phyloP scores from a whole-genome alignment of 2,113 vertebrate genomes.

The Otis tarda region DNA sequence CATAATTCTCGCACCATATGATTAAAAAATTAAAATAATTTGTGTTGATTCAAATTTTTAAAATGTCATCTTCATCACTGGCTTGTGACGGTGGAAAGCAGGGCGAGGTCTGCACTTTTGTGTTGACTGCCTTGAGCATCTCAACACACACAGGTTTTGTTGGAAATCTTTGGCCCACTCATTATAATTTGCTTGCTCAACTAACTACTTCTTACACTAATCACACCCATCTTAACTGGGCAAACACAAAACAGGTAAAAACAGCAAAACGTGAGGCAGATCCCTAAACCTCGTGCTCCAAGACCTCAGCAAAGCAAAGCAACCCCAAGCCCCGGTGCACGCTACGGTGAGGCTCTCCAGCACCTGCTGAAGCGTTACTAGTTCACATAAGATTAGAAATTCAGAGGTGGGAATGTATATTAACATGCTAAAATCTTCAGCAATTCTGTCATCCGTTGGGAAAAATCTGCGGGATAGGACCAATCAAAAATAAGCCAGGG shows the following conservation, averaged over 20 bases:
- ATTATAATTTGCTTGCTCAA: neutral
- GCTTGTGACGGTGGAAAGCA: neutral
- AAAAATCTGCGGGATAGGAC: neutral
- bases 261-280: neutral
- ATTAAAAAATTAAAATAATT: neutral
- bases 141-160: neutral
- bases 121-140: neutral
- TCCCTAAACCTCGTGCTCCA: neutral
- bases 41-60: neutral
- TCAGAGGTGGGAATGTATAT: neutral
- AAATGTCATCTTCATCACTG: neutral
- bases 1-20: neutral
- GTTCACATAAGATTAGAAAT: neutral
- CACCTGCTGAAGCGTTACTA: neutral
- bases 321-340: accelerated
- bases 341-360: neutral
- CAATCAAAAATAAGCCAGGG: slow-evolving; percentile 28
- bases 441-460: neutral
- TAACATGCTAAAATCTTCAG: slow-evolving; percentile 18
- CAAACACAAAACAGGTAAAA: neutral
- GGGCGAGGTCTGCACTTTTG: neutral
- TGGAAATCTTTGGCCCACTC: neutral
- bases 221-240: neutral
- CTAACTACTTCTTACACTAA: neutral
- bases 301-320: neutral